Base-by-base conservation (phyloP, 2,113 vertebrate genomes). In the Egretta garzetta region DNA sequence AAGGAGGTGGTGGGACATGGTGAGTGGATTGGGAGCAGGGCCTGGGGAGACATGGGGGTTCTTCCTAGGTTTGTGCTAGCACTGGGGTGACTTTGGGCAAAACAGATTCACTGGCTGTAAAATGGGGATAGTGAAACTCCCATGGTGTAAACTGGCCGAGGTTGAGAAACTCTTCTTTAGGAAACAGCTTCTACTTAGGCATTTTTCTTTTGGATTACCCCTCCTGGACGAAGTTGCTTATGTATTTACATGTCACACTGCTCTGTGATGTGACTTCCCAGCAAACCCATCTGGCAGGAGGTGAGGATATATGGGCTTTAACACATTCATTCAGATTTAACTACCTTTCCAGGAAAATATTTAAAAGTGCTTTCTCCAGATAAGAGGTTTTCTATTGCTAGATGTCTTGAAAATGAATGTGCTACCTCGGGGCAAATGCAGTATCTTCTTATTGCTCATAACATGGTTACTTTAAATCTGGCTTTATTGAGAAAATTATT, bases 401-500 rank as follows among this genome's bases (percentile, higher is more conserved):
- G 27, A 76, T 77, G 41, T 90, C 90, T 87, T 91, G 58, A 88
- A 95, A 96, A 82, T 82, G 26, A 91, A 91, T 85, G 53, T 82
- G 39, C 66, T 91, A 43, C 86, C 84, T 88, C 3, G 0, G 37
- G 73, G 86, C 49, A 88, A 91, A 62, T 33, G 23, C 27, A 72
- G 37, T 81, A n/a, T 89, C 60, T 88, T 74, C 75, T 66, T 70
- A 75, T 32, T 94, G 37, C 80, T 96, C 19, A 6, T 85, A 73
- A 82, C 41, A 72, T 0, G 6, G 84, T 91, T 89, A 55, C 70
- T 94, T 92, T 95, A 93, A 95, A 93, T 94, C 76, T 84, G 67
- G 56, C 76, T 90, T 91, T 95, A 88, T 70, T 97, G 95, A 93
- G 86, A 87, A 95, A 96, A 93, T 85, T 33, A 66, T 50, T 47